Percentiles rank a stretch among this genome's conserved stretches.
These are phyloP conservation scores for Boloria euphrosyne DNA, from an alignment of 2,888 invertebrate species.

Conservation along the genomic window DNA sequence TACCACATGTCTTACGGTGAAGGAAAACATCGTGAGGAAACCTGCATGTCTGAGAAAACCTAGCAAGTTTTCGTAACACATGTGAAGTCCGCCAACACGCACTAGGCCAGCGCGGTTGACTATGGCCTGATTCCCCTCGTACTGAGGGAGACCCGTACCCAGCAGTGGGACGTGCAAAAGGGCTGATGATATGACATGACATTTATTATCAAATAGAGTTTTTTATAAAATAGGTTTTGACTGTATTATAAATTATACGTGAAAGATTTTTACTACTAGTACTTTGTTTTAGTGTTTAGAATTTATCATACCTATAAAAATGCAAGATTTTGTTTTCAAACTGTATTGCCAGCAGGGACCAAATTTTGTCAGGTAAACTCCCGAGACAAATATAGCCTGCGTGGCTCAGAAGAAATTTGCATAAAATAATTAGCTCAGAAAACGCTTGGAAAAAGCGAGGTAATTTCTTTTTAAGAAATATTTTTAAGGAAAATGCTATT, in stretches of 20 bases:
- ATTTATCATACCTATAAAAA: neutral
- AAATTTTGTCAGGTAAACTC: neutral
- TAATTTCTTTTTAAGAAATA: neutral
- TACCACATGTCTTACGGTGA: too few species aligned
- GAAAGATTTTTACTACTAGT: neutral
- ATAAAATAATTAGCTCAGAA: conserved; percentile 64
- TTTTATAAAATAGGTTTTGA: too few species aligned
- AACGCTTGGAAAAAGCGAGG: conserved; percentile 7
- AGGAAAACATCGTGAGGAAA: too few species aligned
- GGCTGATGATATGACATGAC: too few species aligned
- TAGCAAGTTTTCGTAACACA: too few species aligned
- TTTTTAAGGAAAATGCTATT: conserved; percentile 5
- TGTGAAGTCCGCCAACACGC: too few species aligned
- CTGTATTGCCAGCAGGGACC: neutral
- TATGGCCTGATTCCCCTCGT: too few species aligned
- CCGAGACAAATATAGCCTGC: conserved; percentile 27
- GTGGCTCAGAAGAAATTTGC: conserved; percentile 56
- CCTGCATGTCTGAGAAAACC: too few species aligned
- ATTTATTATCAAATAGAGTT: too few species aligned
- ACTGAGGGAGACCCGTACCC: too few species aligned
- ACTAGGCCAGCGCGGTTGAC: too few species aligned
- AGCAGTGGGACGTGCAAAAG: too few species aligned
- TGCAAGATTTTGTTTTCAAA: neutral
- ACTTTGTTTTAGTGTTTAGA: neutral
- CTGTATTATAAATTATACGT: neutral